Evolutionary conservation across 2,888 invertebrate species (phyloP), one percentile per base, ranked within the genome.

Genomic region (Liodrosophila aerea): DNA sequence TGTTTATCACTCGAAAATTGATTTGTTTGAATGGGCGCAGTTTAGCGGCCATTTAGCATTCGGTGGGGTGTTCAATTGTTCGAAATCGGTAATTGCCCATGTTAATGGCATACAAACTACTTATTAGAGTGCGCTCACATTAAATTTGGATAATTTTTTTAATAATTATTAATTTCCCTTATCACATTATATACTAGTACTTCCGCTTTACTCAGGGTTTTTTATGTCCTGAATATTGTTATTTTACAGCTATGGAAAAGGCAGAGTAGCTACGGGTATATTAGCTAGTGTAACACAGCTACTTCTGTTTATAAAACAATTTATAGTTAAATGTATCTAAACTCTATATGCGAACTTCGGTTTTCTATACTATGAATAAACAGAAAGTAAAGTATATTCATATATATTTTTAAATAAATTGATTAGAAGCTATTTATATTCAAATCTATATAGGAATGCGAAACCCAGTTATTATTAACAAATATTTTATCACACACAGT

Each of bases 1-100:
- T 60, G 56, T 70, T 78, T 78, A 86, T 68, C 84, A 61, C 43
- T 54, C 44, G 18, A 50, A 70, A 83, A 72, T 61, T 80, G 72
- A 80, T 83, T 80, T 69, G 72, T 53, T 37, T 56, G 64, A 56
- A 51, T 45, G 51, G 45, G 16, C 36, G 36, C 40, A 47, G 50
- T 58, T 77, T 80, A 83, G 64, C 72, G n/a, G 76, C 69, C 78
- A 76, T 56, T 72, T 73, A 71, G 61, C 57, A 39, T 13, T 41
- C 36, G 12, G 22, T 27, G 7, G n/a, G n/a, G n/a, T 3, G 22
- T 16, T 34, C 60, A 54, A 72, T 60, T 70, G 47, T 52, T n/a
- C n/a, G n/a, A n/a, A n/a, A n/a, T n/a, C n/a, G n/a, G n/a, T 64
- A 29, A 47, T 57, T 46, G 16, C 45, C 34, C 37, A 54, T 22